Conservation (phyloP, 2,797 vertebrate species). For the Perdix hodgsoniae region DNA sequence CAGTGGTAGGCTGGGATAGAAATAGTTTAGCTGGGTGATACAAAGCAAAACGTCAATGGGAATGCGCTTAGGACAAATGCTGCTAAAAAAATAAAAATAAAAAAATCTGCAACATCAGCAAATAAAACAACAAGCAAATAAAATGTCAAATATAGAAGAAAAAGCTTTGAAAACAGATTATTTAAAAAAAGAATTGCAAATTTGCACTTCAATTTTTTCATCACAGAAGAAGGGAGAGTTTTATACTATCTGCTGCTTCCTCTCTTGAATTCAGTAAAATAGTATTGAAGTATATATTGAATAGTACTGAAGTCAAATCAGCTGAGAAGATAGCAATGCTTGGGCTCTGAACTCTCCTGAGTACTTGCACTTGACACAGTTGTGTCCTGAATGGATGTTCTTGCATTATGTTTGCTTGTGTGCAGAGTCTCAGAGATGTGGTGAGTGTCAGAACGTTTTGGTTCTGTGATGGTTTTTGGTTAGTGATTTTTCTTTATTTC, state of each 20-base stretch:
- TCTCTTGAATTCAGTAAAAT: neutral
- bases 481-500: neutral
- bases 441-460: neutral
- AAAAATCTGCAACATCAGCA: neutral
- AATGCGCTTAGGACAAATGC: neutral
- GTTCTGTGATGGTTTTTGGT: no score
- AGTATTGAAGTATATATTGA: neutral
- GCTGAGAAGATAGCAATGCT: neutral
- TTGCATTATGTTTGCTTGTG: neutral
- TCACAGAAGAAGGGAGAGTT: neutral
- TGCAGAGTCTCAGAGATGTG: neutral
- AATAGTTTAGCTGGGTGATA: neutral
- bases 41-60: neutral
- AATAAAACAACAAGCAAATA: neutral
- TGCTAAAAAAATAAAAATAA: neutral
- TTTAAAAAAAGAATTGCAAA: neutral
- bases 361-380: neutral
- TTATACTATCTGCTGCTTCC: neutral
- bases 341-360: neutral
- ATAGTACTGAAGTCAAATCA: neutral
- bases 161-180: neutral
- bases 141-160: neutral
- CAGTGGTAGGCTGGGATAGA: neutral
- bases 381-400: accelerated
- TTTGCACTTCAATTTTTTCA: neutral